Evolutionary conservation across 2,888 invertebrate species (phyloP).

Genomic region (Leuctra nigra): DNA sequence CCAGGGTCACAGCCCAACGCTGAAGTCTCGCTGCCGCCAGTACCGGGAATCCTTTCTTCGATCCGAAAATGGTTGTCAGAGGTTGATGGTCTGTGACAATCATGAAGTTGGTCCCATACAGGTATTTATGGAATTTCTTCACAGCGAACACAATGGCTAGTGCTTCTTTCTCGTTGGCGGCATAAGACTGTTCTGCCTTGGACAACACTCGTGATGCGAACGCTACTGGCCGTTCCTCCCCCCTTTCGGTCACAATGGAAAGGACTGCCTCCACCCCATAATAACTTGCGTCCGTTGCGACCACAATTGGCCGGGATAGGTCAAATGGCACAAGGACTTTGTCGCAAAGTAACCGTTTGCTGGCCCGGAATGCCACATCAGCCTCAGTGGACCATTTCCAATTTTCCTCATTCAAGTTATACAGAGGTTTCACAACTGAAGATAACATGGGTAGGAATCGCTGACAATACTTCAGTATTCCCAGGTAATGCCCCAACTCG

Average conservation of each 20-base stretch:
- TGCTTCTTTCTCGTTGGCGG: constrained; percentile 27
- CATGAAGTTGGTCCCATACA: constrained; percentile 19
- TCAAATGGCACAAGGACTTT: neutral
- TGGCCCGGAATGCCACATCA: neutral
- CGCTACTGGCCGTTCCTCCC: neutral
- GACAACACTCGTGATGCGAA: neutral
- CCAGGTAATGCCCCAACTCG: neutral
- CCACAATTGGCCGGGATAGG: neutral
- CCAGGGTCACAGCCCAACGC: constrained; percentile 28
- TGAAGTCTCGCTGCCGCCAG: constrained; percentile 24
- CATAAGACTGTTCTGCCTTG: neutral
- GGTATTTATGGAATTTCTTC: constrained; percentile 11
- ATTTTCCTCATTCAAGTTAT: neutral
- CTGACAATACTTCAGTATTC: constrained; percentile 1
- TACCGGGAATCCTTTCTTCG: constrained; percentile 23
- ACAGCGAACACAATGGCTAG: constrained; percentile 3
- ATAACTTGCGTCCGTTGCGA: neutral
- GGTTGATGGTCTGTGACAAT: constrained; percentile 21
- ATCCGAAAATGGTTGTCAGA: constrained; percentile 22
- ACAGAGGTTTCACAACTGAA: neutral
- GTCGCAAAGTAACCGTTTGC: neutral
- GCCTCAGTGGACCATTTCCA: neutral
- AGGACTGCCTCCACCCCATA: constrained; percentile 1
- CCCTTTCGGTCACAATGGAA: neutral
- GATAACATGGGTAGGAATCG: constrained; percentile 8